Conservation (phyloP, 2,113 vertebrate genomes). For the Hystrix brachyura region DNA sequence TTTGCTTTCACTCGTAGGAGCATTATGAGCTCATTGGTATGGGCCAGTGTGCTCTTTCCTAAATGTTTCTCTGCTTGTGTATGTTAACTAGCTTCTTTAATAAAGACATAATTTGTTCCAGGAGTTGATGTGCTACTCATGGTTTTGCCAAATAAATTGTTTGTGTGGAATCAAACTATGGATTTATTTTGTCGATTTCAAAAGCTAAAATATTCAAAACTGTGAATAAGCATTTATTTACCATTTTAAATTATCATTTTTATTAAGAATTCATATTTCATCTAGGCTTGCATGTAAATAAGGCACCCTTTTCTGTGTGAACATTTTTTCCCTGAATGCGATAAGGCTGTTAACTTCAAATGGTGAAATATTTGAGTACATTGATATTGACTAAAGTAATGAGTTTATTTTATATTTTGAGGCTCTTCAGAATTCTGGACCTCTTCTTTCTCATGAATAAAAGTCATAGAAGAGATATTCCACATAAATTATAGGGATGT, state of each 20-base stretch:
- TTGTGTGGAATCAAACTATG: not conserved
- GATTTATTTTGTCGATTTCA: conserved; percentile 42
- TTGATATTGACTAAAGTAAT: conserved; percentile 52
- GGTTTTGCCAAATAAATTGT: conserved; percentile 38
- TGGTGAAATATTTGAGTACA: conserved; percentile 40
- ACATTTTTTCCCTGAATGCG: not conserved
- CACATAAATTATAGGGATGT: conserved; percentile 38
- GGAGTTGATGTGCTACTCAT: not conserved
- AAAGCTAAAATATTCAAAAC: conserved; percentile 13
- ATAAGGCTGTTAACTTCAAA: not conserved
- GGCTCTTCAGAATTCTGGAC: conserved; percentile 4
- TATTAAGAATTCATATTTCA: conserved; percentile 23
- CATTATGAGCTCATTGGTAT: conserved; percentile 1
- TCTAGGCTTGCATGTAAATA: not conserved
- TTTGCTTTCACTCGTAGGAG: conserved; percentile 4
- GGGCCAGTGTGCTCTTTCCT: not conserved
- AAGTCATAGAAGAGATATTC: conserved; percentile 27
- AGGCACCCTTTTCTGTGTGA: not conserved
- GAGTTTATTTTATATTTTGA: conserved; percentile 53
- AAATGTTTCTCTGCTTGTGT: not conserved
- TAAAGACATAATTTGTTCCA: not conserved
- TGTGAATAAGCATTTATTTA: conserved; percentile 13
- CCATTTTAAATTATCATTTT: conserved; percentile 32
- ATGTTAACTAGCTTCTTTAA: not conserved
- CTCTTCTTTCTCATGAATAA: conserved; percentile 49